Evolutionary conservation across 2,113 vertebrate genomes (phyloP), one percentile per base, ranked within the genome.

Genomic region (Vidua chalybeata): DNA sequence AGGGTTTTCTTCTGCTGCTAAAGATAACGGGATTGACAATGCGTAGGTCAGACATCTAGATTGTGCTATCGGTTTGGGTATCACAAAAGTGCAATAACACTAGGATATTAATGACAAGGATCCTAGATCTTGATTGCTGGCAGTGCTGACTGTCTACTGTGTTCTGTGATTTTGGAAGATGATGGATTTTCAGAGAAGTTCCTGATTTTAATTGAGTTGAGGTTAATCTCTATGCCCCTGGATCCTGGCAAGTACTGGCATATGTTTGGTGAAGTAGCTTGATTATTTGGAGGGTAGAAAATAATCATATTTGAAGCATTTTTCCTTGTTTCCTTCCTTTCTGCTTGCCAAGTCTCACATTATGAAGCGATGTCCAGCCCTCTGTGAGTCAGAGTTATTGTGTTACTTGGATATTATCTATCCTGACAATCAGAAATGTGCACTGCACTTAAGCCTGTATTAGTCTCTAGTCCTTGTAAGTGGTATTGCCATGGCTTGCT

Each of bases 281-380:
- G 9, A 43, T 89, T 68, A 56, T 79, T 73, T 85, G 66, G 28
- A 48, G 37, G 17, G 43, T 56, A 79, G 66, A 91, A 95, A 94
- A 88, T 61, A 84, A 62, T 78, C 2, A 17, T 6, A 9, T 51
- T 83, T 6, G 23, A 52, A 22, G 12, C 41, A 46, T 85, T 93
- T 58, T 74, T 87, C 20, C 37, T 74, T 56, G 28, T 77, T 94
- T 96, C 73, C 93, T 95, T 94, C 78, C 67, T 79, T 43, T 59
- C 13, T 66, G 18, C 41, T 90, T 90, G 75, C 79, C 67, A 90
- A 51, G 27, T 67, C 67, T 80, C 46, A n/a, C 0, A 0, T 72
- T 79, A 52, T 72, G 48, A 64, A 83, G 67, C 1, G 0, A 27
- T 59, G 75, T 79, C 69, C 62, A 91, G 45, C 66, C 66, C 62